phyloP scores from a whole-genome alignment of 2,797 vertebrate species.

The Gephyroberyx darwinii region DNA sequence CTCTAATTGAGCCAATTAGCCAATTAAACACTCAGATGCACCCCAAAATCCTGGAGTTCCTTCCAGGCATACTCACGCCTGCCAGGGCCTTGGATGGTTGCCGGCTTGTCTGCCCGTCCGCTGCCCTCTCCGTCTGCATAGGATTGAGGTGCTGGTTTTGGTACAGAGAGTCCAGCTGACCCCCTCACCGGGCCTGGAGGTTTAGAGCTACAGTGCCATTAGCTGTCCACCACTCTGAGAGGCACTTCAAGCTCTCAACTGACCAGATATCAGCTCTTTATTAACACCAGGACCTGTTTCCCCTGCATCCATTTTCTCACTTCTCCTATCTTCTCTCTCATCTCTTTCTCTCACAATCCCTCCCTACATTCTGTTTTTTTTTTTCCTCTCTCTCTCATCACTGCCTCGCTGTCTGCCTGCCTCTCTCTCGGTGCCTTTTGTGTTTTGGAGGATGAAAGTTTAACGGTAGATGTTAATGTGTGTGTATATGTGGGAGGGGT shows the following conservation, averaged over 20 bases:
- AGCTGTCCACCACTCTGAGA: constrained; percentile 31
- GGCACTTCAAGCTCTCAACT: constrained; percentile 33
- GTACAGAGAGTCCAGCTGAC: not conserved
- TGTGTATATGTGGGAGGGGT: not conserved
- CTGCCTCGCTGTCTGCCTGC: constrained; percentile 25
- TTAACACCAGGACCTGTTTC: constrained; percentile 46
- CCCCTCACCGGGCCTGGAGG: not conserved
- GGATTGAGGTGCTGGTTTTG: constrained; percentile 13
- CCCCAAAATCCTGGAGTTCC: constrained; percentile 67
- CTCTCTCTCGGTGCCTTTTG: constrained; percentile 47
- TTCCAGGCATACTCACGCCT: constrained; percentile 33
- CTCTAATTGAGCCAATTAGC: constrained; percentile 78
- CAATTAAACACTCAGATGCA: constrained; percentile 77
- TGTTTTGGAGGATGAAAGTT: constrained; percentile 55
- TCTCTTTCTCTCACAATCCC: constrained; percentile 20
- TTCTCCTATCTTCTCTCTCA: constrained; percentile 26
- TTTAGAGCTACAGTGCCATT: constrained; percentile 17
- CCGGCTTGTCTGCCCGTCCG: not conserved
- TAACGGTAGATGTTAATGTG: constrained; percentile 29
- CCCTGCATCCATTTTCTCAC: constrained; percentile 39
- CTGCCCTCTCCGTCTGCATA: not conserved
- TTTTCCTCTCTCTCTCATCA: constrained; percentile 15
- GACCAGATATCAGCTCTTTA: constrained; percentile 38
- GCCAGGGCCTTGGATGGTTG: constrained; percentile 49
- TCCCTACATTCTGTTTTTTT: not conserved